phyloP scores from a whole-genome alignment of 2,113 vertebrate species.

The Pomatostomus ruficeps region DNA sequence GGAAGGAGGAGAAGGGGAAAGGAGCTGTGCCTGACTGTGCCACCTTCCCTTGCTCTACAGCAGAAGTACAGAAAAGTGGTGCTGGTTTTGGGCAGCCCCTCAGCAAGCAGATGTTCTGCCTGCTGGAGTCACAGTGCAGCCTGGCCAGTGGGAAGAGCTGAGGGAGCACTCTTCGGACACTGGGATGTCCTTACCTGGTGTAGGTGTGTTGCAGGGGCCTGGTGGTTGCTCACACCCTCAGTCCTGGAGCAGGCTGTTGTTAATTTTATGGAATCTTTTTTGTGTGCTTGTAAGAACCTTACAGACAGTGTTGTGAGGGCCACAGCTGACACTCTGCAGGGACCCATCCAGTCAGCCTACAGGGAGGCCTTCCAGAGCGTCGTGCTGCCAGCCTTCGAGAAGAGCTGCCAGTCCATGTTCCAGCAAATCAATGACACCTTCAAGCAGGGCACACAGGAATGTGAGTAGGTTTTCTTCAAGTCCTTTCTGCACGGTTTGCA shows the following conservation, averaged over 20 bases:
- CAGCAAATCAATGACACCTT: conserved; percentile 99
- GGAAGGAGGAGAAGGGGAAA: background rate
- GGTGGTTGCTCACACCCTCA: background rate
- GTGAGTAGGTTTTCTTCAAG: conserved; percentile 70
- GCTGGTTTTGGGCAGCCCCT: background rate
- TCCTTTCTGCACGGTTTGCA: background rate
- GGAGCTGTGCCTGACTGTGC: background rate
- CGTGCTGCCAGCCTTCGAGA: conserved; percentile 91
- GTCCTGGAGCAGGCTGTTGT: background rate
- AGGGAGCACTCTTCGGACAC: background rate
- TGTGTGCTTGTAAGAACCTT: conserved; percentile 75
- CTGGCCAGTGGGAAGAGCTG: background rate
- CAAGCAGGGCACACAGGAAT: conserved; percentile 95
- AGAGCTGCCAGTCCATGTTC: conserved; percentile 98
- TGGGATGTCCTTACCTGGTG: background rate
- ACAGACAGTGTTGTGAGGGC: conserved; percentile 90
- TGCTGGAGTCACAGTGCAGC: background rate
- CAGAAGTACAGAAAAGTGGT: background rate
- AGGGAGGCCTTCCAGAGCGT: conserved; percentile 91
- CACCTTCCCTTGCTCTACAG: background rate
- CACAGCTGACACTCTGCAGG: conserved; percentile 89
- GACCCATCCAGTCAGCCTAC: conserved; percentile 89
- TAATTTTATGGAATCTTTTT: background rate
- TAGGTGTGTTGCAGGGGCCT: background rate
- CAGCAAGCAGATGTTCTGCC: background rate